Percentiles rank a stretch among this genome's conserved stretches.
phyloP scores from a whole-genome alignment of 2,113 vertebrate species.

The Sterna hirundo region DNA sequence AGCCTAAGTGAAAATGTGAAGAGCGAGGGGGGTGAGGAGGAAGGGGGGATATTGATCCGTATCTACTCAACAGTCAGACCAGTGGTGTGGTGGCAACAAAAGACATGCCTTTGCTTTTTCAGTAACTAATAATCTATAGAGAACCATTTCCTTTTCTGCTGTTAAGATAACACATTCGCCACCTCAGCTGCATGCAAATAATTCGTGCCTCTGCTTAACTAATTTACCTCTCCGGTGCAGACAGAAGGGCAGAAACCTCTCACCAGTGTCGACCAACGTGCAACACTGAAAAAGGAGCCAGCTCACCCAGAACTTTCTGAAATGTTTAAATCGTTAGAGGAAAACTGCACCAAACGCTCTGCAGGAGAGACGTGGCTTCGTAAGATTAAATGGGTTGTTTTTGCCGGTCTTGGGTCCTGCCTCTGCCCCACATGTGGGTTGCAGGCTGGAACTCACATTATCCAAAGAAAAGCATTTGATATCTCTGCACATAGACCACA shows the following conservation, averaged over 20 bases:
- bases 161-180: conserved; percentile 34
- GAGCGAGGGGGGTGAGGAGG: not conserved
- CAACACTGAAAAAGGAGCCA: not conserved
- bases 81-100: conserved; percentile 24
- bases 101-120: conserved; percentile 39
- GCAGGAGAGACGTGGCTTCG: conserved; percentile 1
- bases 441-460: conserved; percentile 68
- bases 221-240: conserved; percentile 20
- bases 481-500: conserved; percentile 63
- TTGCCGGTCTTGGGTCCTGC: conserved; percentile 19
- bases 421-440: conserved; percentile 66
- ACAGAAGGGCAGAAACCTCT: conserved; percentile 38
- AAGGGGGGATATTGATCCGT: conserved; percentile 45
- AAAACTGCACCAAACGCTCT: conserved; percentile 13
- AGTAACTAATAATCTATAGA: conserved; percentile 63
- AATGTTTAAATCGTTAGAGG: not conserved
- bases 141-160: conserved; percentile 61
- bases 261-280: not conserved
- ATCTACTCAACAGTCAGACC: conserved; percentile 64
- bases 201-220: conserved; percentile 17
- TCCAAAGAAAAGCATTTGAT: conserved; percentile 48
- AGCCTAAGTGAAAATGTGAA: conserved; percentile 54
- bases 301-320: conserved; percentile 24
- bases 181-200: conserved; percentile 60
- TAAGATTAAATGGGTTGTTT: conserved; percentile 27